Evolutionary conservation across 2,797 vertebrate genomes (phyloP), one percentile per base, ranked within the genome.

Genomic region (Melanotaenia maccullochi): DNA sequence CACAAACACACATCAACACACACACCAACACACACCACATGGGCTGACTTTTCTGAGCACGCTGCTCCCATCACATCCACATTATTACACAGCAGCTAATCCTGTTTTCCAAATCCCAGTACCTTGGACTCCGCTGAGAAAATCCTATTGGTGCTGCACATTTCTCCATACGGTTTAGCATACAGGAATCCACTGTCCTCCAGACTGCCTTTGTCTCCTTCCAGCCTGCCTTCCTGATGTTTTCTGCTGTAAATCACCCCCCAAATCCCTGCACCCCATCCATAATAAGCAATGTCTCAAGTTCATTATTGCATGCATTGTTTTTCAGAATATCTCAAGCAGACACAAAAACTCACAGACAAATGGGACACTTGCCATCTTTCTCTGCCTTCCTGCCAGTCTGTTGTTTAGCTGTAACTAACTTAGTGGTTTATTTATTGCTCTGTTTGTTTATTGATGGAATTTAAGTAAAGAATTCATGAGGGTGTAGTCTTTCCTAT

Each of bases 81-180:
- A 90, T 91, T 90, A 93, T 93, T 93, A 93, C 92, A 93, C 92
- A 92, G 90, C 73, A 30, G 78, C 85, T 95, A 94, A 95, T 95
- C 94, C 93, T 90, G 90, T 94, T 94, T 90, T 84, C 87, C 85
- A 93, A 94, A 95, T 93, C 92, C 92, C 89, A 77, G 84, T 83
- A 90, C 89, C 90, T 91, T 85, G 82, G 86, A 92, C 83, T 92
- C 88, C 85, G 56, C 81, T 65, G 83, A 92, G 92, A 91, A 92
- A 94, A 94, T 93, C 93, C 93, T 82, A 87, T 92, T 92, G 85
- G 86, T 76, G 87, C 81, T 81, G 87, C 81, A 78, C 88, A 85
- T 93, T 91, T 90, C 88, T 89, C 90, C 89, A 85, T 89, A 89
- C 66, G 89, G 79, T 87, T 85, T 60, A 56, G 69, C 76, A 80